These are phyloP conservation scores for Zaprionus kolodkinae DNA, from an alignment of 1,140 invertebrate species.

Conservation along the genomic window DNA sequence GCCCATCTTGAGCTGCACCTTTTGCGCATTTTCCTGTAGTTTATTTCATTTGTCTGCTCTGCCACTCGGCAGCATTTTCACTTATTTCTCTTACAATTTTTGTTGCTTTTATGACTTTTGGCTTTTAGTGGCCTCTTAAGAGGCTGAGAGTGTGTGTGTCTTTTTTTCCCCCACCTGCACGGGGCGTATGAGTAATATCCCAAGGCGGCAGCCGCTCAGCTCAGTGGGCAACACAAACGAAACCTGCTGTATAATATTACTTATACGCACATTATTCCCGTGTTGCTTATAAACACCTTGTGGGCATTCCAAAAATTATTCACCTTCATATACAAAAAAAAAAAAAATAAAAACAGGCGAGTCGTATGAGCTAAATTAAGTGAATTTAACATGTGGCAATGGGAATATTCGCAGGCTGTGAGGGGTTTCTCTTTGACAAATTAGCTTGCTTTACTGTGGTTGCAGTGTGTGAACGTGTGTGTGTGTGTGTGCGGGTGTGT, in stretches of 20 bases:
- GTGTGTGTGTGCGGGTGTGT: neutral
- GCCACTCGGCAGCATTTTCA: slow-evolving; percentile 65
- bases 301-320: slow-evolving; percentile 70
- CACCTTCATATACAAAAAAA: slow-evolving; percentile 62
- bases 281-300: slow-evolving; percentile 77
- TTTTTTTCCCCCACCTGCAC: slow-evolving; percentile 24
- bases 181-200: slow-evolving; percentile 71
- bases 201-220: slow-evolving; percentile 27
- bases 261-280: slow-evolving; percentile 77
- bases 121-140: slow-evolving; percentile 80
- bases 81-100: slow-evolving; percentile 62
- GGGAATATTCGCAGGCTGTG: neutral
- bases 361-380: slow-evolving; percentile 39
- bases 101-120: slow-evolving; percentile 78
- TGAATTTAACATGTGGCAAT: slow-evolving; percentile 8
- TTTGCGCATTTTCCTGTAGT: slow-evolving; percentile 70
- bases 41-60: slow-evolving; percentile 77
- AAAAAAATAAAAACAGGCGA: slow-evolving; percentile 19
- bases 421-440: slow-evolving; percentile 36
- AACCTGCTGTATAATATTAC: slow-evolving; percentile 63
- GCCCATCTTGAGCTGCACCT: slow-evolving; percentile 49
- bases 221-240: neutral
- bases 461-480: neutral
- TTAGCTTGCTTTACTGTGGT: slow-evolving; percentile 27
- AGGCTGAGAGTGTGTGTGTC: slow-evolving; percentile 65